Conservation (phyloP, 2,113 vertebrate genomes). For the Varanus komodoensis region DNA sequence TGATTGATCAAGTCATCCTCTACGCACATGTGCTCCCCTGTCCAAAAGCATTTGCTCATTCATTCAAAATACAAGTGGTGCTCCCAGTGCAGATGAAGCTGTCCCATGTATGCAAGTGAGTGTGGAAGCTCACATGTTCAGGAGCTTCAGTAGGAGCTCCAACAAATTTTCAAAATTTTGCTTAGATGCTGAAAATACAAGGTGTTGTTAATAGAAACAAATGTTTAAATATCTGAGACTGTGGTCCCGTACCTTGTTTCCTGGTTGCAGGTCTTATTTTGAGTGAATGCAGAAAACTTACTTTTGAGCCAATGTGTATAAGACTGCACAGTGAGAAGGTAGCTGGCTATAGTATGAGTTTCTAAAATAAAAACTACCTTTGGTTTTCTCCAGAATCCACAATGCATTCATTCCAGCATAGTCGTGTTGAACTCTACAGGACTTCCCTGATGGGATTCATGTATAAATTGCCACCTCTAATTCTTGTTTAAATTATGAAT, state of each 20-base stretch:
- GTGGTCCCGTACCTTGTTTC: neutral
- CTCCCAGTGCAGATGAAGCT: neutral
- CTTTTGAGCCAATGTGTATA: neutral
- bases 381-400: neutral
- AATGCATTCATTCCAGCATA: neutral
- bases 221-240: neutral
- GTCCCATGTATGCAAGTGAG: neutral
- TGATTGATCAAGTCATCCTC: neutral
- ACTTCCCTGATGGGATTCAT: neutral
- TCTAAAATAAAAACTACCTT: neutral
- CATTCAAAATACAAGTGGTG: neutral
- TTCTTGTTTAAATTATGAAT: neutral
- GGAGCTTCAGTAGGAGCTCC: neutral
- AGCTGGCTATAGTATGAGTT: neutral
- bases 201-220: neutral
- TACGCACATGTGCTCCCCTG: neutral
- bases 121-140: neutral
- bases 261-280: neutral
- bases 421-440: neutral
- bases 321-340: neutral
- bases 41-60: neutral
- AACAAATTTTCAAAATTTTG: neutral
- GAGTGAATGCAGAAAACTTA: neutral
- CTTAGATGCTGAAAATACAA: conserved; percentile 15
- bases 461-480: neutral